These are phyloP conservation scores for Tetranychus piercei DNA, from an alignment of 2,888 invertebrate species.

Conservation along the genomic window DNA sequence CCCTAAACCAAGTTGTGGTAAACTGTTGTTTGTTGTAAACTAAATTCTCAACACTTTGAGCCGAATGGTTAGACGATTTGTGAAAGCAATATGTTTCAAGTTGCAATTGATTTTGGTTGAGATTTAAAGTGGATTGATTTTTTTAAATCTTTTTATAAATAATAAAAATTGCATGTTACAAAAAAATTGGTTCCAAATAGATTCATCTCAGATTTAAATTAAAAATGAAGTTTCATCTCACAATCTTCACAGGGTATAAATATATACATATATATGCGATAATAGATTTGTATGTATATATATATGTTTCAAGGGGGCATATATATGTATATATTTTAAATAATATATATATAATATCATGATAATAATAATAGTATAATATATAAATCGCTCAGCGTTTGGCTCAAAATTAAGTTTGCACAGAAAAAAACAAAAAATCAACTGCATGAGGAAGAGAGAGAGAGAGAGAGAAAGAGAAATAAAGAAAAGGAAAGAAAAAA, in stretches of 20 bases:
- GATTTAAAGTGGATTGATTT: neutral
- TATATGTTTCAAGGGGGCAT: neutral
- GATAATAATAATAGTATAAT: neutral
- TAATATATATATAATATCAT: neutral
- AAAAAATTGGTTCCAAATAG: neutral
- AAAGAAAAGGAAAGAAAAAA: conserved; percentile 3
- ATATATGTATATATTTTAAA: neutral
- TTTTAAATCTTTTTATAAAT: neutral
- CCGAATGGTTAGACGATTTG: too few species aligned
- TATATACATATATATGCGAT: conserved; percentile 1
- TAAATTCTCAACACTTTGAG: too few species aligned
- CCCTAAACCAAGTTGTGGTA: neutral
- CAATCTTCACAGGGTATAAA: neutral
- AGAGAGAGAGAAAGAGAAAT: conserved; percentile 26
- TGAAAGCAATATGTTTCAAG: too few species aligned
- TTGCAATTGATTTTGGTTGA: too few species aligned
- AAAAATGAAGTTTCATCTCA: neutral
- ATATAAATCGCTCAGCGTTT: neutral
- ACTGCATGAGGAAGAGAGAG: conserved; percentile 26
- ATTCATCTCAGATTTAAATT: neutral
- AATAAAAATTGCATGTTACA: neutral
- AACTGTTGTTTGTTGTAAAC: too few species aligned
- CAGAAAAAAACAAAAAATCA: neutral
- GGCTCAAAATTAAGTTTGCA: neutral
- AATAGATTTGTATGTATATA: neutral